These are phyloP conservation scores for Phalacrocorax brasilianus DNA, from an alignment of 2,113 vertebrate species.

Conservation along the genomic window DNA sequence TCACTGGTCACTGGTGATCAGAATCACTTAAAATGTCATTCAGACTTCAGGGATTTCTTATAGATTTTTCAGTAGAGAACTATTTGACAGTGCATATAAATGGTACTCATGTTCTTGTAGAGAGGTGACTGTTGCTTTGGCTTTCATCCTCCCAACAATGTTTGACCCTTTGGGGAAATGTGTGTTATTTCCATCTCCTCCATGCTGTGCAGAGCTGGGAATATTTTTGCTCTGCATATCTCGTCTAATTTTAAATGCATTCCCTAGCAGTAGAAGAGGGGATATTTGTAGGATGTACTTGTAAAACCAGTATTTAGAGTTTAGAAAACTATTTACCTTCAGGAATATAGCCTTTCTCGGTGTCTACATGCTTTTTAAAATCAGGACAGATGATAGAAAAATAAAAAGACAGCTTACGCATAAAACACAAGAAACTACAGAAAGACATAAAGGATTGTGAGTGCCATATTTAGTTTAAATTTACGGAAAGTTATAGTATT, in stretches of 20 bases:
- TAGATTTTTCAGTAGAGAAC: background rate
- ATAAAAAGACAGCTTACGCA: background rate
- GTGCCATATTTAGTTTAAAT: background rate
- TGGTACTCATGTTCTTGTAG: background rate
- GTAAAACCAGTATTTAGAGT: background rate
- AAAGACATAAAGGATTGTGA: background rate
- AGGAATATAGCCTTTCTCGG: background rate
- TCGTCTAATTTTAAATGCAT: background rate
- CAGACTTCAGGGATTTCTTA: background rate
- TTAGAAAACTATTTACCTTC: background rate
- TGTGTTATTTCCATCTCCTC: background rate
- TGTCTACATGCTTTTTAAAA: background rate
- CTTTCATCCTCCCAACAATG: background rate
- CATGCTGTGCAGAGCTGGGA: background rate
- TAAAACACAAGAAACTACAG: background rate
- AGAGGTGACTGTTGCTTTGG: background rate
- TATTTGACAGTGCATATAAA: background rate
- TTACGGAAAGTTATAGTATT: background rate
- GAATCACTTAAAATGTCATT: background rate
- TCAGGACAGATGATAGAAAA: background rate
- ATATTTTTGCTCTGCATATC: background rate
- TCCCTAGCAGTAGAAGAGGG: background rate
- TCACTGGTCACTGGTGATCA: background rate
- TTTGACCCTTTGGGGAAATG: background rate
- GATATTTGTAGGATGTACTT: background rate